Evolutionary conservation across 2,113 vertebrate genomes (phyloP), one percentile per base, ranked within the genome.

Genomic region (Pristiophorus japonicus): DNA sequence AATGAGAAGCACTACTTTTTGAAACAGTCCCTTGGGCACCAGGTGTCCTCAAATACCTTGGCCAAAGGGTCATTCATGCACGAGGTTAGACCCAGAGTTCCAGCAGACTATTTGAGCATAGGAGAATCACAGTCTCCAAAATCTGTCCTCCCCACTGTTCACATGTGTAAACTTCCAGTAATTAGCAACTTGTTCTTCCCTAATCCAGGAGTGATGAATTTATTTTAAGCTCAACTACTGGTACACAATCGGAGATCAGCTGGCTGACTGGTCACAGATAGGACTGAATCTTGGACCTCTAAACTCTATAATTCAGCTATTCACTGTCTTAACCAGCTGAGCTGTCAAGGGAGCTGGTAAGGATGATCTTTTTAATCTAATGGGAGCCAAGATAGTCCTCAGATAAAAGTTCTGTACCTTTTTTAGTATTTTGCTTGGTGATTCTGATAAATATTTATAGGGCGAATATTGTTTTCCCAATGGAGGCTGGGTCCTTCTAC

Each of bases 391-490:
- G 38, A 45, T 42, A 45, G 42, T 30, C 59, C 88, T 92, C 88
- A 92, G 10, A n/a, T 63, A 91, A 45, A 73, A 47, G 18, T 94
- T 94, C 63, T 94, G 65, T 94, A 94, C 93, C 93, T 94, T 94
- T 94, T 3, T 70, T 14, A 66, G 34, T 24, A 27, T 94, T 67
- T 51, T 94, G 65, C 42, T 59, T 73, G 93, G 66, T 70, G 93
- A 70, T 94, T 70, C 65, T 70, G 93, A 96, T 95, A 95, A 59
- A 96, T 96, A 95, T 96, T 96, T 98, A 91, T 96, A 96, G 75
- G 94, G 95, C 67, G 96, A 96, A 96, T 30, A 65, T 34, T 96
- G 47, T 95, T 96, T 95, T 97, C 91, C 96, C 96, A 96, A 97
- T 88, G 38, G 96, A 65, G 96, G 51, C 2, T 88, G 47, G 96